These are phyloP conservation scores for Agapornis roseicollis DNA, from an alignment of 2,113 vertebrate genomes.

Conservation along the genomic window DNA sequence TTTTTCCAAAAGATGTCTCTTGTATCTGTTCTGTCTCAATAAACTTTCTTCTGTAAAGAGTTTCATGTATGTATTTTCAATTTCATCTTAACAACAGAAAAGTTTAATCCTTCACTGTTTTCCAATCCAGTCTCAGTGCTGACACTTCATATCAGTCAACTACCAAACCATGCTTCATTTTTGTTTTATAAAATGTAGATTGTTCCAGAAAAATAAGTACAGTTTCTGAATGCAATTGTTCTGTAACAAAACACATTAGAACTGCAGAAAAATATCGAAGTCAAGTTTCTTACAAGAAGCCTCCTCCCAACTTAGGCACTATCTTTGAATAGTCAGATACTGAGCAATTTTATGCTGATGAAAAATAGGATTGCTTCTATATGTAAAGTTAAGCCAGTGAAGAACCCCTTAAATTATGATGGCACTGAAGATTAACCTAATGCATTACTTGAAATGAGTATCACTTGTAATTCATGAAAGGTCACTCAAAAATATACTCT, in stretches of 20 bases:
- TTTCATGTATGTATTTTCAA: background rate
- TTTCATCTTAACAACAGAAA: background rate
- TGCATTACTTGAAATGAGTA: background rate
- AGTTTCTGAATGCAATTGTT: background rate
- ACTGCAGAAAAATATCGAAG: background rate
- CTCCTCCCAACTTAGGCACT: background rate
- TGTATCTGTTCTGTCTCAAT: background rate
- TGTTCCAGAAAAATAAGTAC: background rate
- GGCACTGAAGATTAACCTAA: background rate
- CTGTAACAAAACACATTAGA: background rate
- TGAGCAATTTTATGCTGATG: background rate
- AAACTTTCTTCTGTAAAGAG: background rate
- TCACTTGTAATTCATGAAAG: background rate
- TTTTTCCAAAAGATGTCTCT: background rate
- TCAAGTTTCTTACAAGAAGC: background rate
- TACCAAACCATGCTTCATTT: background rate
- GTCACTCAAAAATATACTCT: background rate
- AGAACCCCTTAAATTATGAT: background rate
- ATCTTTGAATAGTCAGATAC: background rate
- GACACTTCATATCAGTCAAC: background rate
- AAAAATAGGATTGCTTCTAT: background rate
- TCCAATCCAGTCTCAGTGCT: background rate
- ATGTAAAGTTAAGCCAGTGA: background rate
- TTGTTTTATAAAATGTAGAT: background rate
- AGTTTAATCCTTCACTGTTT: background rate